Percentiles rank a stretch among this genome's conserved stretches.
phyloP scores from a whole-genome alignment of 2,113 vertebrate species.

The Nerophis lumbriciformis region DNA sequence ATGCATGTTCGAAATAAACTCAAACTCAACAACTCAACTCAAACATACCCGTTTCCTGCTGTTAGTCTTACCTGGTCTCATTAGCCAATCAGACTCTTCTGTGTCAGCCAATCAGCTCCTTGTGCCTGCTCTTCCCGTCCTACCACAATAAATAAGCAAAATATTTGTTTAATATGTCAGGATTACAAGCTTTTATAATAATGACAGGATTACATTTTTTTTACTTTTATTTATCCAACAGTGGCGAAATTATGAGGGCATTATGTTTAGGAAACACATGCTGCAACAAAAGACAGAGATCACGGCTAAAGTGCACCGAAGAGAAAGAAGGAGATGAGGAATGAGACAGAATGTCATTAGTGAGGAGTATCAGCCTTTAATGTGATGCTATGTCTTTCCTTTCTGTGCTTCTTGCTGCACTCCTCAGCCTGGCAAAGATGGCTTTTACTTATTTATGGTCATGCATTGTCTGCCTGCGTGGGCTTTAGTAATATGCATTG shows the following conservation, averaged over 20 bases:
- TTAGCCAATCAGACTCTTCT: neutral
- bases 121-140: neutral
- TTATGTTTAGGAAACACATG: constrained; percentile 3
- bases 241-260: neutral
- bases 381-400: constrained; percentile 49
- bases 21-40: too few species aligned
- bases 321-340: constrained; percentile 18
- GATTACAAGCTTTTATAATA: too few species aligned
- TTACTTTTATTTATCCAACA: too few species aligned
- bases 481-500: constrained; percentile 65
- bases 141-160: neutral
- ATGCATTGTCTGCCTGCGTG: constrained; percentile 57
- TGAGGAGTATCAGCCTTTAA: constrained; percentile 39
- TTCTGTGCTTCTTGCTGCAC: constrained; percentile 34
- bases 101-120: neutral
- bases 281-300: constrained; percentile 8
- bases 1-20: too few species aligned
- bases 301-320: constrained; percentile 11
- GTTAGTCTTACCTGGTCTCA: too few species aligned
- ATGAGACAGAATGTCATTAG: constrained; percentile 58
- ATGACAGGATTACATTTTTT: too few species aligned
- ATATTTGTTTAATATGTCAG: neutral
- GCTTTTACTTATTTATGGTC: constrained; percentile 63
- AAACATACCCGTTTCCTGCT: too few species aligned
- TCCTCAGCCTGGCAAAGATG: constrained; percentile 38